phyloP scores from a whole-genome alignment of 2,113 vertebrate species.

The Chamaetylas fuelleborni region DNA sequence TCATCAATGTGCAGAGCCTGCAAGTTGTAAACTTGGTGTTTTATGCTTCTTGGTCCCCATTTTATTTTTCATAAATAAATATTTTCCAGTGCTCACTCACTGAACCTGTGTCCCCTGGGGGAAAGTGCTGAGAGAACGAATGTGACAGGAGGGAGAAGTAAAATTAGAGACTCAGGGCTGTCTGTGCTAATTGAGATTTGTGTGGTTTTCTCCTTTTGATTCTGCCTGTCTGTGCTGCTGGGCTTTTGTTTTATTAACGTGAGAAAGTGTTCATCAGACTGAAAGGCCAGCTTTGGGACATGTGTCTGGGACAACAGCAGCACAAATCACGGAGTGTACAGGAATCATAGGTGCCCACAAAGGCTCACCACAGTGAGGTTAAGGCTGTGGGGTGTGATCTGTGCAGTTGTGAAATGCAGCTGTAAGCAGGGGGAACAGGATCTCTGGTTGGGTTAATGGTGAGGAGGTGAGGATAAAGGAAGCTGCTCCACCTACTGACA shows the following conservation, averaged over 20 bases:
- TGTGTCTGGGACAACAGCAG: not conserved
- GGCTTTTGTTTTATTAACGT: not conserved
- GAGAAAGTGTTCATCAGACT: not conserved
- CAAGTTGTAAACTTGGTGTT: not conserved
- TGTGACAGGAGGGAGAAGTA: not conserved
- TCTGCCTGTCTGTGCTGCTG: not conserved
- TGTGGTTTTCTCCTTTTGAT: not conserved
- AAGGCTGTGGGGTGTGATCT: rapidly evolving
- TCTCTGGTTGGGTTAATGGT: not conserved
- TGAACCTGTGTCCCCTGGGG: not conserved
- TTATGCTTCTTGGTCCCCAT: not conserved
- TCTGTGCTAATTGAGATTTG: not conserved
- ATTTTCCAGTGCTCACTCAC: not conserved
- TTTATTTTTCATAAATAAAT: not conserved
- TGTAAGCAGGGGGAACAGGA: not conserved
- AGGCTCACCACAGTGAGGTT: not conserved
- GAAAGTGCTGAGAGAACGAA: not conserved
- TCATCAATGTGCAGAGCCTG: not conserved
- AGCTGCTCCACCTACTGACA: not conserved
- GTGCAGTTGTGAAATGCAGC: not conserved
- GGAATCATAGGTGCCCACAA: not conserved
- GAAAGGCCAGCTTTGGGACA: not conserved
- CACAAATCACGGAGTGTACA: not conserved
- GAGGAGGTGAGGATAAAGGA: not conserved
- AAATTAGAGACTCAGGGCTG: rapidly evolving